Evolutionary conservation across 2,797 vertebrate species (phyloP), one percentile per base, ranked within the genome.

Genomic region (Coilia nasus): DNA sequence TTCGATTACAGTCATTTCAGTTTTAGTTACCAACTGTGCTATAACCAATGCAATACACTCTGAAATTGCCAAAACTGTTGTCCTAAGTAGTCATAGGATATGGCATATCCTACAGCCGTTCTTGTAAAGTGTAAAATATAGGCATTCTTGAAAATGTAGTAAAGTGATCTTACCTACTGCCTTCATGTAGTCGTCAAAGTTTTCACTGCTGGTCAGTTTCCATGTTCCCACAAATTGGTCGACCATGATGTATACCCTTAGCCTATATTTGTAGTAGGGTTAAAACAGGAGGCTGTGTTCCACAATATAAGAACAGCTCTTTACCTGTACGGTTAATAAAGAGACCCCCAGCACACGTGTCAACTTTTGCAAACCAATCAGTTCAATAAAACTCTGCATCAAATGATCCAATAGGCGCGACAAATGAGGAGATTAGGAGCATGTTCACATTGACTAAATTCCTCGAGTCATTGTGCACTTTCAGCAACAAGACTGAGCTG

Each of bases 141-240:
- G n/a, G n/a, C n/a, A n/a, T n/a, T n/a, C n/a, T n/a, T n/a, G n/a
- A n/a, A n/a, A n/a, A n/a, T 62, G n/a, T 64, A 7, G 4, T 60
- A n/a, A 62, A 28, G 14, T 31, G 28, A 44, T 90, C 96, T 95
- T 89, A 99, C 97, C 97, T 64, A 98, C 83, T 88, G 94, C 96
- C 91, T 97, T 97, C 97, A 98, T 97, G 88, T 99, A 99, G 9
- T 97, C 97, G 90, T 98, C 96, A 86, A 99, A 98, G 87, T 96
- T 95, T 57, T 99, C 97, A 5, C 96, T 98, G 92, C 93, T 87
- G 85, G 90, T 28, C 10, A 99, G 92, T 90, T 96, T 97, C 98
- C 98, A 99, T 84, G 91, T 96, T 81, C 97, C 97, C 15, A 96
- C 86, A 90, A 98, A 97, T 87, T 92, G 92, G 56, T 97, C 97